Evolutionary conservation across 2,888 invertebrate genomes (phyloP), one percentile per base, ranked within the genome.

Genomic region (Rotaria socialis): DNA sequence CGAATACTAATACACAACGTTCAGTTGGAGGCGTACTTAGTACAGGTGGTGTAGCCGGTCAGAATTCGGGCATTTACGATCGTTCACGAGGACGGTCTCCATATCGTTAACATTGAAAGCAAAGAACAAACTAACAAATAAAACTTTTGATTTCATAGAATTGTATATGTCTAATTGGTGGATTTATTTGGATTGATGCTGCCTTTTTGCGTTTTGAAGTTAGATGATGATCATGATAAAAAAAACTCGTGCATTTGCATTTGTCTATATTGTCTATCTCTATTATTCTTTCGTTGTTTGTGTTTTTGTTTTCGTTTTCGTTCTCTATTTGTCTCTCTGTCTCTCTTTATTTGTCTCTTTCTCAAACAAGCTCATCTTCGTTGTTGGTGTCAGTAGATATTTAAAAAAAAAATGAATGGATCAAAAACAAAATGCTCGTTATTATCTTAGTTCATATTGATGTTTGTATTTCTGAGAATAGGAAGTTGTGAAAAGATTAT

Each of bases 31-130:
- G 67, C 19, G 67, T 67, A 35, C 67, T 67, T 67, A 16, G 67
- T 67, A 35, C 14, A 14, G 6, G 19, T 19, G 35, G 27, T 67
- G 67, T 67, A 8, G 16, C 27, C 35, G 67, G 67, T 67, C 27
- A 24, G 27, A 67, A 35, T 67, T 11, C 35, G 35, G 35, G n/a
- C 47, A 11, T 47, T 43, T 80, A 80, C 7, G 80, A 80, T 8
- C 80, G 80, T 47, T 3, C 80, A n/a, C 80, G 80, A 47, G 47
- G 80, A 24, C 43, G 80, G 10, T 80, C 80, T 14, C 80, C 80
- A n/a, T 80, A 80, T 80, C 80, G 47, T 80, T 80, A 24, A 80
- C 35, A 47, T 11, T 35, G 27, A n/a, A 67, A 27, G 14, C 22
- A 4, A 14, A 67, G 14, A 24, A 56, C 2, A 35, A 35, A 35